Evolutionary conservation across 2,888 invertebrate species (phyloP).

Genomic region (Gisinianus flammeolus): DNA sequence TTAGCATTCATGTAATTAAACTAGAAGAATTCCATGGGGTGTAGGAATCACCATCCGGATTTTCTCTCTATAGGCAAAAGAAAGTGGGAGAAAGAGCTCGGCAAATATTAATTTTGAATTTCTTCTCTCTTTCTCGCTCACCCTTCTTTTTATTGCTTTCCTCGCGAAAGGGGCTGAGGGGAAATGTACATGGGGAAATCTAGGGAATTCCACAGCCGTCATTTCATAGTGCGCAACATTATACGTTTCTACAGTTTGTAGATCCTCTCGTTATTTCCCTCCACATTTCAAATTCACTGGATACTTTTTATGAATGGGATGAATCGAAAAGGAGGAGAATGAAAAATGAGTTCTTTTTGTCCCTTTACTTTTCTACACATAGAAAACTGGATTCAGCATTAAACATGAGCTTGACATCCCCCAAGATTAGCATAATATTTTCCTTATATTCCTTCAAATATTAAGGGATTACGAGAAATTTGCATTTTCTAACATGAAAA

Average conservation of each 20-base stretch:
- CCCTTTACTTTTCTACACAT: too few relatives aligned
- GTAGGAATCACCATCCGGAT: too few relatives aligned
- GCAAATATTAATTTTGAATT: conserved; percentile 20
- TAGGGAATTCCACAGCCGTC: not conserved
- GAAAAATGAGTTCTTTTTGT: too few relatives aligned
- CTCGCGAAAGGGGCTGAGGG: too few relatives aligned
- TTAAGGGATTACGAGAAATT: not conserved
- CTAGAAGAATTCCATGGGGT: too few relatives aligned
- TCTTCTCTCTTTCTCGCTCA: not conserved
- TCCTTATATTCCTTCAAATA: too few relatives aligned
- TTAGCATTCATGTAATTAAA: conserved; percentile 8
- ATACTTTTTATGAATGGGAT: too few relatives aligned
- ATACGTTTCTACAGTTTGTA: not conserved
- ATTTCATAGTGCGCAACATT: not conserved
- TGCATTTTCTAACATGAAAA: conserved; percentile 6
- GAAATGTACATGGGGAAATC: too few relatives aligned
- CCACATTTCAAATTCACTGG: too few relatives aligned
- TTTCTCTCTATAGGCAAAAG: too few relatives aligned
- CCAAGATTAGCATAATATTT: not conserved
- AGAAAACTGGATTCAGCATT: not conserved
- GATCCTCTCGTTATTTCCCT: not conserved
- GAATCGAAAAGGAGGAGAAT: too few relatives aligned
- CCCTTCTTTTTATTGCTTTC: conserved; percentile 2
- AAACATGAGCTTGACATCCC: not conserved
- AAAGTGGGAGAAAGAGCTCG: not conserved